phyloP scores from a whole-genome alignment of 2,797 vertebrate genomes.

The Euphonia xanthogaster region DNA sequence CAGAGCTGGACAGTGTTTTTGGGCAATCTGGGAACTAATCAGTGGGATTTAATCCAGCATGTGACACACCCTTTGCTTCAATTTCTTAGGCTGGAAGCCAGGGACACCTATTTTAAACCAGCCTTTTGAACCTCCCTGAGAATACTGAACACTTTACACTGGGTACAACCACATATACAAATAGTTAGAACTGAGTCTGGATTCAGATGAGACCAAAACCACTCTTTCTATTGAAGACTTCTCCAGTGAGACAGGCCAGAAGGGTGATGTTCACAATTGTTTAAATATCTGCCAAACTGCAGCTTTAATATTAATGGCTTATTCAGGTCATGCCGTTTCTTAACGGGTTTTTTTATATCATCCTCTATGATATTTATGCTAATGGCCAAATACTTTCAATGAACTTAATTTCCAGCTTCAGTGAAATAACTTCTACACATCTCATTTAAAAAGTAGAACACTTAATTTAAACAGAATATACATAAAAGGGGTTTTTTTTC shows the following conservation, averaged over 20 bases:
- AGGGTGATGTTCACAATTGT: conserved; percentile 45
- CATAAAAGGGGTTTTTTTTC: neutral
- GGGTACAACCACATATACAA: neutral
- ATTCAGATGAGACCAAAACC: neutral
- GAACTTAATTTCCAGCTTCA: conserved; percentile 57
- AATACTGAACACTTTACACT: neutral
- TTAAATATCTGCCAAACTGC: conserved; percentile 38
- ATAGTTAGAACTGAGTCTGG: neutral
- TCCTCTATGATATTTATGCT: conserved; percentile 53
- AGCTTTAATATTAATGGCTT: conserved; percentile 50
- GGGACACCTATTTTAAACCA: neutral
- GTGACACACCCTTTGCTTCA: neutral
- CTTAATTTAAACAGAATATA: conserved; percentile 58
- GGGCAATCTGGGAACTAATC: neutral
- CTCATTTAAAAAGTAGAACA: conserved; percentile 55
- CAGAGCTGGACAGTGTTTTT: neutral
- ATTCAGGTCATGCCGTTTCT: conserved; percentile 24
- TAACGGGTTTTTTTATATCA: neutral
- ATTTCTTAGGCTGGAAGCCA: neutral
- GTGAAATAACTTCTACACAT: conserved; percentile 38
- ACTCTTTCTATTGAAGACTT: neutral
- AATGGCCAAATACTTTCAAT: conserved; percentile 53
- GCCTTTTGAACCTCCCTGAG: neutral
- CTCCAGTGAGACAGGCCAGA: conserved; percentile 19
- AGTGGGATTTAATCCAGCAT: neutral